Evolutionary conservation across 2,888 invertebrate genomes (phyloP), one percentile per base, ranked within the genome.

Genomic region (Harmothoe impar): DNA sequence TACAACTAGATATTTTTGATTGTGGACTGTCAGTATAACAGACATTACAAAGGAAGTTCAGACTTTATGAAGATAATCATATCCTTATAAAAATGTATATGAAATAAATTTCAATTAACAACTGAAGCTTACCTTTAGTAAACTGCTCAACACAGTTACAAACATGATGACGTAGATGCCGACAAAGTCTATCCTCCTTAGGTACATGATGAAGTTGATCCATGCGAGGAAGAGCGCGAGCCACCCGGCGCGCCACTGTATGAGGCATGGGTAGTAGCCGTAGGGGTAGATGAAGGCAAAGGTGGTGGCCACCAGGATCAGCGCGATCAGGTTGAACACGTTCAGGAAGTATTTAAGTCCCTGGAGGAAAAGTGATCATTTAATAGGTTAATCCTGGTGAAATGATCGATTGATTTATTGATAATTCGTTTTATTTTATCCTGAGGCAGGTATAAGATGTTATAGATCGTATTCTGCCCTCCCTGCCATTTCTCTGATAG

Each of bases 121-220:
- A 5, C 52, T 35, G 31, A 12, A 33, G 43, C 92, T 91, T 91
- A 94, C 94, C 93, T 94, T 94, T n/a, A 93, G 86, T 78, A 94
- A 91, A 91, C 94, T 94, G 89, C 91, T 91, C 31, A 94, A 91
- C n/a, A 94, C 94, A 89, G 94, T 93, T 29, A 93, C 93, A 89
- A 94, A 94, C 94, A 94, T 94, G 86, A 94, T 94, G 89, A 94
- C 94, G 89, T 94, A 94, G 52, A 94, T 93, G 3, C 94, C 94
- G 25, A 94, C 92, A 85, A 93, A 92, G 90, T 94, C 94, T 7
- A 94, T 91, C 89, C 94, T 94, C 15, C 81, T 33, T n/a, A 93
- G 91, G 81, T 93, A 93, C 93, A 93, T 93, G 89, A 93, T 93
- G 91, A 93, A 93, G 89, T 93, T 93, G 90, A 93, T 93, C 93